phyloP scores from a whole-genome alignment of 2,888 invertebrate genomes.

The Pinctada fucata region DNA sequence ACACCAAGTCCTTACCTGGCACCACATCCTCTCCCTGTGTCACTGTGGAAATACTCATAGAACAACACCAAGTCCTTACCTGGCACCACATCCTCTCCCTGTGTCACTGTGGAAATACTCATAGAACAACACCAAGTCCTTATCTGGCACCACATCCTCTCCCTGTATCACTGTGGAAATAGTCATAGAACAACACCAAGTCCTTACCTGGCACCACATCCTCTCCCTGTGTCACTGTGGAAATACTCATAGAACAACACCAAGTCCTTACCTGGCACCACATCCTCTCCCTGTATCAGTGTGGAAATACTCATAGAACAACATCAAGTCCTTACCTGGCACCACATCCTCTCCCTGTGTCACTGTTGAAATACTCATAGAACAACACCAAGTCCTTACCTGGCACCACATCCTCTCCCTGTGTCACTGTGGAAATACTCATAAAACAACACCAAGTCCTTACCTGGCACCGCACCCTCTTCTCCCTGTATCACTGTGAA shows the following conservation, averaged over 20 bases:
- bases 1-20: conserved; percentile 74
- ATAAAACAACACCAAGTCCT: conserved; percentile 74
- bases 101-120: conserved; percentile 76
- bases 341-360: conserved; percentile 76
- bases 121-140: conserved; percentile 74
- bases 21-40: conserved; percentile 76
- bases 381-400: conserved; percentile 74
- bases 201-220: conserved; percentile 76
- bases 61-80: conserved; percentile 74
- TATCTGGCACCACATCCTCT: conserved; percentile 76
- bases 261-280: conserved; percentile 76
- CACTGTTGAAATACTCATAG: conserved; percentile 76
- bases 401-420: conserved; percentile 76
- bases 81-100: conserved; percentile 76
- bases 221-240: conserved; percentile 75
- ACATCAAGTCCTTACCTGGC: conserved; percentile 74
- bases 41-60: conserved; percentile 76
- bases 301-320: conserved; percentile 77
- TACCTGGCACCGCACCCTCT: conserved; percentile 77
- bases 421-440: conserved; percentile 76
- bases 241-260: conserved; percentile 76
- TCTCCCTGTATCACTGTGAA: conserved; percentile 75
- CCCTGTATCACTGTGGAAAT: conserved; percentile 76
- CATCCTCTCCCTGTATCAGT: conserved; percentile 75
- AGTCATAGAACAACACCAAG: conserved; percentile 76